Conservation (phyloP, 1,140 invertebrate species). For the Campodea augens region DNA sequence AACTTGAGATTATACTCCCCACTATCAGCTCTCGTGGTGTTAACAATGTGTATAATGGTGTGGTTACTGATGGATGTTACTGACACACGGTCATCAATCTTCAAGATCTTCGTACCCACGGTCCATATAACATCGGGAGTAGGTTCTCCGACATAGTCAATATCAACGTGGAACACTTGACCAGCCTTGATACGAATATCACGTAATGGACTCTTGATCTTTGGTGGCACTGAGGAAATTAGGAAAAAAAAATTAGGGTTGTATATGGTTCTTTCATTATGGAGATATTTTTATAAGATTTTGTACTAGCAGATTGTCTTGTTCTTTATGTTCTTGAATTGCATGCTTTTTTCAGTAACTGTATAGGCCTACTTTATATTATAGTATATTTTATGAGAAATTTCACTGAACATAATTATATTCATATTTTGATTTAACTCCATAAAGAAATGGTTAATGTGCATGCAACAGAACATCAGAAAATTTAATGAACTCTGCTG, state of each 20-base stretch:
- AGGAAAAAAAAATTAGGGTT: conserved; percentile 1
- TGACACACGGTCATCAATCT: conserved; percentile 59
- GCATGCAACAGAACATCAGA: no score
- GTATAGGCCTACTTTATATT: no score
- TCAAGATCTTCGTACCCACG: conserved; percentile 46
- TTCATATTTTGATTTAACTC: no score
- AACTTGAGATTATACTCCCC: conserved; percentile 61
- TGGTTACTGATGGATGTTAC: conserved; percentile 76
- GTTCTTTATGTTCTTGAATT: no score
- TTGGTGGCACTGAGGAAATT: conserved; percentile 50
- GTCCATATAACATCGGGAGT: conserved; percentile 71
- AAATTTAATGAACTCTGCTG: no score
- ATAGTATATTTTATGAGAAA: no score
- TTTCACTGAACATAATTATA: no score
- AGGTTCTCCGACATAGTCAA: conserved; percentile 82
- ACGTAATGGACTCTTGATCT: conserved; percentile 73
- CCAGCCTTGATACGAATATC: conserved; percentile 80
- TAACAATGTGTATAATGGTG: conserved; percentile 76
- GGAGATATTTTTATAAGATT: no score
- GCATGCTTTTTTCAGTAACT: no score
- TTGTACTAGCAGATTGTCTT: no score
- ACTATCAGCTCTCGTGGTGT: conserved; percentile 63
- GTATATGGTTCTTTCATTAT: no score
- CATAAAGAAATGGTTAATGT: no score
- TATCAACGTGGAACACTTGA: conserved; percentile 76